Conservation (phyloP, 2,888 invertebrate species). For the Tortricodes alternella region DNA sequence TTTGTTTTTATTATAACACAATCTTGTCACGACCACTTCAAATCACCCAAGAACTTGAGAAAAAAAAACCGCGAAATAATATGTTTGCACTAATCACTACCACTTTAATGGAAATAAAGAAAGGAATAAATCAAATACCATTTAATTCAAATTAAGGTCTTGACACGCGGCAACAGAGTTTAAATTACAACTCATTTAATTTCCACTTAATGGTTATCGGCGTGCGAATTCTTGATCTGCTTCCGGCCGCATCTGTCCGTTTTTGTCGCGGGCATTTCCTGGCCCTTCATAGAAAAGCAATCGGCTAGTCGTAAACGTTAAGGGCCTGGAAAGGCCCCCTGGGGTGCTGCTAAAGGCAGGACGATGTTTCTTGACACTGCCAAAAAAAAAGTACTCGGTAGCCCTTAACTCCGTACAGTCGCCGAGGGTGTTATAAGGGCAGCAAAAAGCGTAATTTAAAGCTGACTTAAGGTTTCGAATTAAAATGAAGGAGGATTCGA, state of each 20-base stretch:
- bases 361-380: slow-evolving; percentile 76
- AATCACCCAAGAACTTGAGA: slow-evolving; percentile 26
- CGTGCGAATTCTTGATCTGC: slow-evolving; percentile 49
- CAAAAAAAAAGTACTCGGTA: slow-evolving; percentile 75
- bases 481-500: slow-evolving; percentile 67
- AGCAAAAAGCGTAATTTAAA: slow-evolving; percentile 81
- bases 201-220: not conserved
- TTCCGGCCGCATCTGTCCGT: slow-evolving; percentile 70
- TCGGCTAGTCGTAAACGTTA: slow-evolving; percentile 86
- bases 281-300: slow-evolving; percentile 84
- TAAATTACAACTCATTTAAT: slow-evolving; percentile 29
- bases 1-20: slow-evolving; percentile 22
- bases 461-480: slow-evolving; percentile 81
- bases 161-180: not conserved
- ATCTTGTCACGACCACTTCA: slow-evolving; percentile 22
- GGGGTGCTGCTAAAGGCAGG: slow-evolving; percentile 80
- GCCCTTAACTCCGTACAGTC: slow-evolving; percentile 71
- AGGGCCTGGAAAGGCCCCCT: slow-evolving; percentile 82
- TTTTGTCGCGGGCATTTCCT: slow-evolving; percentile 66
- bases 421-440: slow-evolving; percentile 75
- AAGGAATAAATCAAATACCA: too few species aligned
- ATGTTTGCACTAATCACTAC: slow-evolving; percentile 45
- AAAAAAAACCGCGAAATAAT: slow-evolving; percentile 24
- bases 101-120: too few species aligned
- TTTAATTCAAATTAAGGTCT: too few species aligned